Base-by-base conservation (phyloP, 2,888 invertebrate genomes). In the Lasioglossum morio region DNA sequence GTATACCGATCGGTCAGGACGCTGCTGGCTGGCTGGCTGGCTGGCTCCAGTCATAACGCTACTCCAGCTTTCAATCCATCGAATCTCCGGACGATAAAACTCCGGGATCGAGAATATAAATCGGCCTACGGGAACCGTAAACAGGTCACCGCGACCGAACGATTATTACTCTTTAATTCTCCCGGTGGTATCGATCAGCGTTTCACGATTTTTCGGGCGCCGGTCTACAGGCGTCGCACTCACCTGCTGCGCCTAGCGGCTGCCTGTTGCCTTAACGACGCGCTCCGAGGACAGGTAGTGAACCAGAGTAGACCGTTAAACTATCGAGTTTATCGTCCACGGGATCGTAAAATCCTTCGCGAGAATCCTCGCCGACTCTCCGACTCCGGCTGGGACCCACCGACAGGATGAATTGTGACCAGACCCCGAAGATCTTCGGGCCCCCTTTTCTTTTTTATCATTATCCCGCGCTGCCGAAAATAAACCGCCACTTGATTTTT, bases 321-420 rank as follows among this genome's bases (percentile, higher is more conserved):
- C 92, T 93, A 92, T 92, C 91, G 88, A 92, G 89, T 94, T 94
- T 94, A 94, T 94, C 91, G 92, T 85, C 87, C 79, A 83, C 90
- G 82, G 84, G 91, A 88, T 90, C 90, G 88, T 93, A 93, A 94
- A 94, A 87, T 92, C 86, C 87, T 82, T 53, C 70, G 76, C 79
- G 70, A 74, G 84, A 74, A 87, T 89, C 74, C 84, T 85, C 79
- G 72, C 79, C 69, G 72, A 70, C 79, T 87, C 60, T 53, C 82
- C 81, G 84, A 87, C 81, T 83, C 85, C 70, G 60, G 60, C 86
- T 53, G 70, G 37, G 75, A 43, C 72, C 53, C 79, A 75, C 43
- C n/a, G 81, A 77, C 79, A 79, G 85, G 19, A 85, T 90, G 87
- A 90, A 81, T 87, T 88, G 84, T 77, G 80, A 48, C 72, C 53